These are phyloP conservation scores for Chymomyza amoena DNA, from an alignment of 2,888 invertebrate species.

Conservation along the genomic window DNA sequence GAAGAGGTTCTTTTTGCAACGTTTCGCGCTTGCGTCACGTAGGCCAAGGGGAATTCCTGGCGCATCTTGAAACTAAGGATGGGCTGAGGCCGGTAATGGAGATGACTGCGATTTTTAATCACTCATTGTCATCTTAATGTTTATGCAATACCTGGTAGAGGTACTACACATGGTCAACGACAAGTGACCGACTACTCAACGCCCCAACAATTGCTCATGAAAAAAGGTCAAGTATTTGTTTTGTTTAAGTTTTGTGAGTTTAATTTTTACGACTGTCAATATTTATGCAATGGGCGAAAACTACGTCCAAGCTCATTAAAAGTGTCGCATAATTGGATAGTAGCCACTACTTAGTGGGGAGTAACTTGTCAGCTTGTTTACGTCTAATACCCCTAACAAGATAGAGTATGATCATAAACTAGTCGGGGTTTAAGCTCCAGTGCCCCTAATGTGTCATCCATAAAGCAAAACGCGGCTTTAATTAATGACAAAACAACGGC, in stretches of 20 bases:
- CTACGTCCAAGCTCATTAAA: constrained; percentile 34
- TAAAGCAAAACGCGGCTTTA: constrained; percentile 27
- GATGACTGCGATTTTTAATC: no score
- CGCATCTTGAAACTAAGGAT: constrained; percentile 3
- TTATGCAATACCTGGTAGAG: not conserved
- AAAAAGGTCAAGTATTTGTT: constrained; percentile 34
- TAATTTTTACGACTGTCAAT: constrained; percentile 32
- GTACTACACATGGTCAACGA: not conserved
- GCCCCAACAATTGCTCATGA: constrained; percentile 11
- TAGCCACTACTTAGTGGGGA: constrained; percentile 12
- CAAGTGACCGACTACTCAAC: constrained; percentile 17
- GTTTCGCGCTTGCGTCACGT: constrained; percentile 25
- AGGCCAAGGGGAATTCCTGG: constrained; percentile 51
- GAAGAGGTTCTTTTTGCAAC: constrained; percentile 51
- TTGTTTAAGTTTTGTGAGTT: not conserved
- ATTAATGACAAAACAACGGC: constrained; percentile 55
- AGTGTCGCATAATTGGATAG: constrained; percentile 7
- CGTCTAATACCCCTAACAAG: not conserved
- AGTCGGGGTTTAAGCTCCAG: not conserved
- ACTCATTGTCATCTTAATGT: not conserved
- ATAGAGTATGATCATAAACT: no score
- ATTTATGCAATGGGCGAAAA: constrained; percentile 14
- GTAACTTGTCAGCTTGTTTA: not conserved
- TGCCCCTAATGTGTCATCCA: constrained; percentile 1
- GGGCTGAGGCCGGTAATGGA: not conserved